Base-by-base conservation (phyloP, 2,113 vertebrate species). In the Cephalopterus ornatus region DNA sequence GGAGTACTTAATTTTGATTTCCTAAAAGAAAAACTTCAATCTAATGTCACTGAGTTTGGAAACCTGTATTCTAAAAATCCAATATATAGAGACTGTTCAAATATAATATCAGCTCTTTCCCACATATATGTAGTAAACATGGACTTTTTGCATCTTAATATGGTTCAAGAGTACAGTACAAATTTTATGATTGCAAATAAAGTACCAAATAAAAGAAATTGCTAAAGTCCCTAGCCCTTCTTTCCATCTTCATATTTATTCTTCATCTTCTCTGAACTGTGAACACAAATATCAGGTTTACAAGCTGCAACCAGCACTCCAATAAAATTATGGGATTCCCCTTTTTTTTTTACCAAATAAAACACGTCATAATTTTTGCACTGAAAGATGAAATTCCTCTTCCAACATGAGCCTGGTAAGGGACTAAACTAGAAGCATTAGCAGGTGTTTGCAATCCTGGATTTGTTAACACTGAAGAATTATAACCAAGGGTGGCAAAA, bases 401-500 rank as follows among this genome's bases (percentile, higher is more conserved):
- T 95, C 76, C 61, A 94, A 79, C 35, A 58, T 65, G 71, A 96
- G 50, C 87, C 84, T 88, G 18, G 18, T 84, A 87, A 95, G 91
- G 52, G 83, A 93, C 23, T 56, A 93, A 87, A 81, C 80, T 84
- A 83, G 77, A 78, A 90, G 50, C 52, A 96, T 65, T 30, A 65
- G 71, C 79, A 97, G 91, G 75, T 97, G 81, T 96, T 96, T 77
- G 22, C 42, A 95, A 65, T 66, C 77, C 78, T 61, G 61, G 62
- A 58, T 79, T 96, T 9, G 0, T 85, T 92, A 95, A 95, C 19
- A 24, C 23, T 86, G 71, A 95, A 47, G 35, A 27, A 79, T 97
- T 97, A 98, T 93, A 96, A 96, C 50, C 46, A 97, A 94, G 95
- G 78, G 73, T 94, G 70, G 44, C 68, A 97, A 96, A 94, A 80